A percentile compares a stretch with the other conserved stretches of the same genome.
These are phyloP conservation scores for Oreonectes daqikongensis DNA, from an alignment of 2,797 vertebrate genomes.

Conservation along the genomic window DNA sequence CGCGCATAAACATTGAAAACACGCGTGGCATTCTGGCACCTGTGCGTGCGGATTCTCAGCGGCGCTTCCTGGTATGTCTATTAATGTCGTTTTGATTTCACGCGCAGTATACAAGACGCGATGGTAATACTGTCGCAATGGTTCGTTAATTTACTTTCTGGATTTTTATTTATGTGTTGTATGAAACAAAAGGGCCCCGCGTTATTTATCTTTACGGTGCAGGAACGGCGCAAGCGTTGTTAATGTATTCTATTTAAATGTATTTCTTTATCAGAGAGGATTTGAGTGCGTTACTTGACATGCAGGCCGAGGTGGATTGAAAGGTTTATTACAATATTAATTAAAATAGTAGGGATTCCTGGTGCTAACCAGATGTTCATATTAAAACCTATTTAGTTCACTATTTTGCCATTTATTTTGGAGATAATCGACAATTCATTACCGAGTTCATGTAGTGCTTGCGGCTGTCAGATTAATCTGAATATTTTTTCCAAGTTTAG, in stretches of 20 bases:
- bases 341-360: neutral
- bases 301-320: neutral
- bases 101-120: neutral
- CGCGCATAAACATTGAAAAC: slow-evolving; percentile 45
- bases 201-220: neutral
- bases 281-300: neutral
- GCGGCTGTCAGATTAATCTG: neutral
- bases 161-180: slow-evolving; percentile 23
- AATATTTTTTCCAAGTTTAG: neutral
- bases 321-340: neutral
- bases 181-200: slow-evolving; percentile 31
- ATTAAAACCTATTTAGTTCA: neutral
- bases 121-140: neutral
- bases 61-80: slow-evolving; percentile 38
- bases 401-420: neutral
- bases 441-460: too few relatives aligned
- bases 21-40: slow-evolving; percentile 42
- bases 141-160: neutral
- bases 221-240: slow-evolving; percentile 1
- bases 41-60: slow-evolving; percentile 14
- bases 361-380: neutral
- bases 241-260: neutral
- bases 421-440: too few relatives aligned
- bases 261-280: neutral
- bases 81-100: slow-evolving; percentile 40